Evolutionary conservation across 2,113 vertebrate species (phyloP), one percentile per base, ranked within the genome.

Genomic region (Jacana jacana): DNA sequence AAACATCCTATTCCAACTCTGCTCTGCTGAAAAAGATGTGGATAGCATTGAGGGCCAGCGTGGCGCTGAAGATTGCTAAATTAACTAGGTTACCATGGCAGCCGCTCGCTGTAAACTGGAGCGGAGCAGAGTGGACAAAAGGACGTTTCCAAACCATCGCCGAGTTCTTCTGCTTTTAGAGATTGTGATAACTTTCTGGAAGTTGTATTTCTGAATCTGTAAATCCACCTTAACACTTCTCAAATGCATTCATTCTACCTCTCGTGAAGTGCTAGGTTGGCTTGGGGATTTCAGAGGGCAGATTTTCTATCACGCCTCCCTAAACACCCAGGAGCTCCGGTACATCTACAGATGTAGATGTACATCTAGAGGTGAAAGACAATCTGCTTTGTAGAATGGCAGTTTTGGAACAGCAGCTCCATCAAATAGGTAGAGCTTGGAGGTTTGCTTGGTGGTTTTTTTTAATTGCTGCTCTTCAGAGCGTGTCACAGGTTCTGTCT

Each of bases 11-110:
- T 86, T 94, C 51, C 52, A 71, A 71, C 42, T 66, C 4, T 64
- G 35, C 27, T 75, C 31, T 78, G 3, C 37, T 84, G 60, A 93
- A 92, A 65, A 77, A 88, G 30, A 49, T 28, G 23, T 69, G 90
- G 28, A 65, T 10, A 75, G 63, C 91, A 78, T 30, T 88, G 82
- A 71, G 65, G 68, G 54, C 31, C 64, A 70, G 42, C 24, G 37
- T 33, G 58, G 64, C 83, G 72, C 31, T 77, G 58, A 86, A 94
- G 51, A 83, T 22, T 54, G 46, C 46, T 86, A 49, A 86, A 86
- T 88, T 90, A 88, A 70, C 48, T 52, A 72, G 13, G 60, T 91
- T 92, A 75, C 88, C 54, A 73, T 73, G 73, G 92, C 71, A 93
- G 46, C 77, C 2, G 3, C 48, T 86, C 17, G 70, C 22, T 78